These are phyloP conservation scores for Onychorhynchus coronatus DNA, from an alignment of 2,113 vertebrate genomes.

Conservation along the genomic window DNA sequence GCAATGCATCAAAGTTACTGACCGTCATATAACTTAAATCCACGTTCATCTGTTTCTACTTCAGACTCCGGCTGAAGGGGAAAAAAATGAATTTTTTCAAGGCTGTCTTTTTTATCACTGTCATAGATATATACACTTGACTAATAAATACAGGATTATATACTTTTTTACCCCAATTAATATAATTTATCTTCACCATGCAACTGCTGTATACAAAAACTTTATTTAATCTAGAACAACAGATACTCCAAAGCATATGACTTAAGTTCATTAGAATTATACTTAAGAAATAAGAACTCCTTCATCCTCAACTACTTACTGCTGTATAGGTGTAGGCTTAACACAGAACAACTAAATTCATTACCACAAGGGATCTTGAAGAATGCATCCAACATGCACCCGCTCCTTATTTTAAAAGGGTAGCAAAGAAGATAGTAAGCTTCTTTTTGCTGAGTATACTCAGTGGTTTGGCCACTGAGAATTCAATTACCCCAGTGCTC, in stretches of 20 bases:
- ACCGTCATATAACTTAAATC: conserved; percentile 94
- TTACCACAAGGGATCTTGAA: not conserved
- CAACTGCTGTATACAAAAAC: not conserved
- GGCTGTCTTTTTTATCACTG: not conserved
- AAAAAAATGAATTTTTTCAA: not conserved
- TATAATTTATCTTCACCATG: not conserved
- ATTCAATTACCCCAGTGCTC: not conserved
- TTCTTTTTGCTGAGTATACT: not conserved
- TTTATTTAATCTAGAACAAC: not conserved
- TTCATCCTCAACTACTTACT: not conserved
- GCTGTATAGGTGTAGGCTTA: not conserved
- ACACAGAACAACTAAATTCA: not conserved
- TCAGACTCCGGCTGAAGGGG: conserved; percentile 79
- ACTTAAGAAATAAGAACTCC: not conserved
- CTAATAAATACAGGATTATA: not conserved
- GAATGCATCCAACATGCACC: not conserved
- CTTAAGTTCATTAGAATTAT: not conserved
- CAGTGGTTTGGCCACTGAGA: not conserved
- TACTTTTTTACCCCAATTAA: not conserved
- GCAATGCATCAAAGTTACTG: conserved; percentile 43
- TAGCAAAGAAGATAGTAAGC: not conserved
- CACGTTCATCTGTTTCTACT: conserved; percentile 83
- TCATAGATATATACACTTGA: not conserved
- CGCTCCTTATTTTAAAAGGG: not conserved
- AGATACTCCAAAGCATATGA: not conserved